phyloP scores from a whole-genome alignment of 2,888 invertebrate genomes.

The Campaea margaritaria region DNA sequence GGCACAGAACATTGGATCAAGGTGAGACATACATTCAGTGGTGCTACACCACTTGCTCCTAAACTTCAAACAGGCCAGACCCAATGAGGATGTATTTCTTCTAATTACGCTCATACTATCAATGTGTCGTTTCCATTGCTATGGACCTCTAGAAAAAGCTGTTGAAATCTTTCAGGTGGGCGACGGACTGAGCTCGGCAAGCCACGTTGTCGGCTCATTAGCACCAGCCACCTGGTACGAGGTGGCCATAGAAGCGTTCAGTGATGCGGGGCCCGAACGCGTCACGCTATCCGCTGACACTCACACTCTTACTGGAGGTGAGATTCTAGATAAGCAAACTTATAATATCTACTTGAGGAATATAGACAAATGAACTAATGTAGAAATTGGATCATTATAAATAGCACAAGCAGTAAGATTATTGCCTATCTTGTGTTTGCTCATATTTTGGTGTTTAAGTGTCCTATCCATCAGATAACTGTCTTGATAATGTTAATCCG shows the following conservation, averaged over 20 bases:
- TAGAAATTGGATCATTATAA: no score
- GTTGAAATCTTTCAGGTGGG: constrained; percentile 61
- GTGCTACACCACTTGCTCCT: no score
- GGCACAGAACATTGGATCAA: constrained; percentile 83
- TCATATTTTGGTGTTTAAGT: no score
- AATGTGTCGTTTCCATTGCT: no score
- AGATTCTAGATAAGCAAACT: neutral
- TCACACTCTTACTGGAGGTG: constrained; percentile 84
- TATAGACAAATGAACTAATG: neutral
- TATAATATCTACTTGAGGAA: neutral
- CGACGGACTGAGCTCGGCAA: constrained; percentile 70
- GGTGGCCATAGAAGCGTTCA: constrained; percentile 84
- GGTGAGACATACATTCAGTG: constrained; percentile 47
- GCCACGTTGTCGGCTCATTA: constrained; percentile 82
- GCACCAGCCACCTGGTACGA: constrained; percentile 87
- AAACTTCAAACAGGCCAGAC: no score
- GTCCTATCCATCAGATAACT: neutral
- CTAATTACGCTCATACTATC: no score
- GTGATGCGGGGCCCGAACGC: constrained; percentile 86
- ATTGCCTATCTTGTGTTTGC: no score
- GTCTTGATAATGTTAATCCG: neutral
- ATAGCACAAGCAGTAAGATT: no score
- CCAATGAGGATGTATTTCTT: no score
- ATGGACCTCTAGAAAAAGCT: no score
- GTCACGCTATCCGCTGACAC: constrained; percentile 86